Conservation (phyloP, 1,140 invertebrate genomes). For the Drosophila orena region DNA sequence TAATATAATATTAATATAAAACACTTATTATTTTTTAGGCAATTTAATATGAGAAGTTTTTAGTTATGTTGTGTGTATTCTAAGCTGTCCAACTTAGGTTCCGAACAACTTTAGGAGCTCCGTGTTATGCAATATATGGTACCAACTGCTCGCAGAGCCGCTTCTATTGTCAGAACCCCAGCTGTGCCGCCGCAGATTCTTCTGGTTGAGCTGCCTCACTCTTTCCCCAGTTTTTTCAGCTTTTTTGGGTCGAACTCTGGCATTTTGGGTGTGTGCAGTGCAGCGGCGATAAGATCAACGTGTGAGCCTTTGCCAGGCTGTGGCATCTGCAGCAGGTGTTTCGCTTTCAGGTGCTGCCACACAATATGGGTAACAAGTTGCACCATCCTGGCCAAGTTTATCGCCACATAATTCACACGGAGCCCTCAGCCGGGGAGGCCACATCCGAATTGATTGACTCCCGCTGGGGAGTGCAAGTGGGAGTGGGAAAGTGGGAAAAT, state of each 20-base stretch:
- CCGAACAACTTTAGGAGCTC: no score
- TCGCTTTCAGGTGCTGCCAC: slow-evolving; percentile 71
- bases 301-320: slow-evolving; percentile 49
- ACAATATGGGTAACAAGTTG: slow-evolving; percentile 79
- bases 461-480: slow-evolving; percentile 11
- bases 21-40: no score
- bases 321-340: slow-evolving; percentile 80
- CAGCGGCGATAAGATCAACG: slow-evolving; percentile 71
- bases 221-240: background rate
- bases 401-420: slow-evolving; percentile 77
- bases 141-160: no score
- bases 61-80: no score
- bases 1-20: no score
- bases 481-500: slow-evolving; percentile 53
- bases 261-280: slow-evolving; percentile 70
- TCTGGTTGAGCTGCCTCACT: slow-evolving; percentile 19
- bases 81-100: no score
- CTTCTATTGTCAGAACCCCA: slow-evolving; percentile 1
- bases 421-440: slow-evolving; percentile 19
- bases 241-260: slow-evolving; percentile 57
- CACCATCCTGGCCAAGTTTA: slow-evolving; percentile 74
- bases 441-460: slow-evolving; percentile 70
- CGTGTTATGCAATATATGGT: no score
- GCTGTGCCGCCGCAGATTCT: slow-evolving; percentile 24
- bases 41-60: no score